Evolutionary conservation across 2,113 vertebrate species (phyloP).

Genomic region (Myotis davidii): DNA sequence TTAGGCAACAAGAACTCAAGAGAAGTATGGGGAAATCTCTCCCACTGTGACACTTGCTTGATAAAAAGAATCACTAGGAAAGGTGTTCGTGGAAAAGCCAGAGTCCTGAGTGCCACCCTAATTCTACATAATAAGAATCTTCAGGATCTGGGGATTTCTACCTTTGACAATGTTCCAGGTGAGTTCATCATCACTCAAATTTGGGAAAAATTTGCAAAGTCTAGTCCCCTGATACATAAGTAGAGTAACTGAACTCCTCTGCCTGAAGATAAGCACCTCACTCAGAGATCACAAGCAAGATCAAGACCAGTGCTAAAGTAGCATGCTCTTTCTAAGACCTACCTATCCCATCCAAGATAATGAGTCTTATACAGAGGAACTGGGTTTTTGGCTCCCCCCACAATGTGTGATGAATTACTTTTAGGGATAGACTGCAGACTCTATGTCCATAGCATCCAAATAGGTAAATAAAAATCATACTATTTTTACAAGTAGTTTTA

Average conservation of each 20-base stretch:
- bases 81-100: background rate
- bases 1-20: background rate
- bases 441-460: background rate
- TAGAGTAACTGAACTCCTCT: background rate
- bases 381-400: background rate
- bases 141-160: background rate
- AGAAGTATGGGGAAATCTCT: background rate
- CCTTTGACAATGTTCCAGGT: background rate
- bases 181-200: background rate
- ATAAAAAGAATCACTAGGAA: background rate
- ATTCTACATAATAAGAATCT: background rate
- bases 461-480: background rate
- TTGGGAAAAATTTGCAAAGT: background rate
- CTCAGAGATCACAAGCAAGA: background rate
- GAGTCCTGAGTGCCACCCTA: background rate
- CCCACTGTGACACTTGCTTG: background rate
- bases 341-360: background rate
- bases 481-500: background rate
- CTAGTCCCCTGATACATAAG: background rate
- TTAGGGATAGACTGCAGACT: background rate
- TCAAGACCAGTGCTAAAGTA: background rate
- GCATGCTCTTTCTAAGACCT: background rate
- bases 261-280: background rate
- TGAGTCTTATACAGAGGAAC: background rate
- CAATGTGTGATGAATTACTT: background rate